These are phyloP conservation scores for Drosophila pruinosa DNA, from an alignment of 1,140 invertebrate genomes.

Conservation along the genomic window DNA sequence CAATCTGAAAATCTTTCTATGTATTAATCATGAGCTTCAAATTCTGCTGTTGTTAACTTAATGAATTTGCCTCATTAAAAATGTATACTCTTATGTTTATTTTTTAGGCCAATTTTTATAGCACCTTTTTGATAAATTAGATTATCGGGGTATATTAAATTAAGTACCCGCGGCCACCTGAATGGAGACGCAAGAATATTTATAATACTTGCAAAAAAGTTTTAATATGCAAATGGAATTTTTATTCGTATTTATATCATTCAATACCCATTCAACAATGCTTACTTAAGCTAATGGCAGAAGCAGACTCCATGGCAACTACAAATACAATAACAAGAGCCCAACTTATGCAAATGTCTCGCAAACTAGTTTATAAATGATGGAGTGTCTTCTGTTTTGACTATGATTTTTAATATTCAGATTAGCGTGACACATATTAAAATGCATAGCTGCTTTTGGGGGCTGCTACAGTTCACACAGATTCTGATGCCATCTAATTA, in stretches of 20 bases:
- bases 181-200: not conserved
- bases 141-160: not conserved
- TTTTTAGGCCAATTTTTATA: conserved; percentile 17
- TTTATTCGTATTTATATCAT: conserved; percentile 12
- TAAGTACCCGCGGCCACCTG: not conserved
- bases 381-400: conserved; percentile 22
- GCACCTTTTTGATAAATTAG: not conserved
- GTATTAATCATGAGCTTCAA: not conserved
- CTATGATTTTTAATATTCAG: conserved; percentile 29
- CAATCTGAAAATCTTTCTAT: not conserved
- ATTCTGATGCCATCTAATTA: conserved; percentile 14
- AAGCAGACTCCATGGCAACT: conserved; percentile 3
- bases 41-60: conserved; percentile 3
- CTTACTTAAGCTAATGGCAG: not conserved
- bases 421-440: conserved; percentile 26
- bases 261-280: conserved; percentile 17
- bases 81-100: not conserved
- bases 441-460: conserved; percentile 3
- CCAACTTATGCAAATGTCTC: conserved; percentile 25
- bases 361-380: conserved; percentile 37
- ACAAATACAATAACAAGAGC: not conserved
- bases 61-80: conserved; percentile 14
- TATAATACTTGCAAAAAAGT: not conserved
- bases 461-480: conserved; percentile 22
- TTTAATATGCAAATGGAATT: conserved; percentile 8